Percentiles rank a stretch among this genome's conserved stretches.
Conservation (phyloP, 2,113 vertebrate genomes). For the Plectropomus leopardus region DNA sequence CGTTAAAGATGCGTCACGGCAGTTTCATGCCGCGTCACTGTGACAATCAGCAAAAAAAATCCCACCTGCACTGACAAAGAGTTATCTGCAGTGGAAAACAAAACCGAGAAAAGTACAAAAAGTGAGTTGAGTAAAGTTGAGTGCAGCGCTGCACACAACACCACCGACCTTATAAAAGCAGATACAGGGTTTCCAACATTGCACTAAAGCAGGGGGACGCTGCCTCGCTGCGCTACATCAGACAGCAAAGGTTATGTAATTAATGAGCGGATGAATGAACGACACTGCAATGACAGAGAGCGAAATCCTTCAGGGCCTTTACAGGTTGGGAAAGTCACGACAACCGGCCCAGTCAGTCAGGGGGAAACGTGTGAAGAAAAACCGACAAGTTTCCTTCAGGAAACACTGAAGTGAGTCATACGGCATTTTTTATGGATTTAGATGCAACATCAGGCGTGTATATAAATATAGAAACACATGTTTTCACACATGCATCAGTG, state of each 20-base stretch:
- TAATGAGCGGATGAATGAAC: background rate
- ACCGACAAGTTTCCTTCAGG: background rate
- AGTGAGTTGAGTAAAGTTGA: too few relatives aligned
- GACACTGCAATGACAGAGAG: too few relatives aligned
- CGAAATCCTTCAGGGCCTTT: too few relatives aligned
- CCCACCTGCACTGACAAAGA: too few relatives aligned
- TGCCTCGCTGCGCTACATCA: background rate
- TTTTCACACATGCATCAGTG: too few relatives aligned
- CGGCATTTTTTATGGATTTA: background rate
- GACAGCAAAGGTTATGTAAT: background rate
- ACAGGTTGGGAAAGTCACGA: too few relatives aligned
- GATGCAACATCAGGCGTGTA: background rate
- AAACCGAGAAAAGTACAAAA: too few relatives aligned
- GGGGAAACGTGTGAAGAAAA: background rate
- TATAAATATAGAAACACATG: background rate
- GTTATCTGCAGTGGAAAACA: too few relatives aligned
- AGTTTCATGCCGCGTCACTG: too few relatives aligned
- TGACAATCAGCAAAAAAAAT: too few relatives aligned
- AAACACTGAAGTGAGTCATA: conserved; percentile 12
- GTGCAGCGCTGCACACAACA: background rate
- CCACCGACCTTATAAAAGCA: background rate
- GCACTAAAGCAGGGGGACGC: background rate
- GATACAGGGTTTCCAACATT: background rate
- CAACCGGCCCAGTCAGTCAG: too few relatives aligned
- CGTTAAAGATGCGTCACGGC: too few relatives aligned